Evolutionary conservation across 2,113 vertebrate genomes (phyloP).

Genomic region (Leucoraja erinaceus): DNA sequence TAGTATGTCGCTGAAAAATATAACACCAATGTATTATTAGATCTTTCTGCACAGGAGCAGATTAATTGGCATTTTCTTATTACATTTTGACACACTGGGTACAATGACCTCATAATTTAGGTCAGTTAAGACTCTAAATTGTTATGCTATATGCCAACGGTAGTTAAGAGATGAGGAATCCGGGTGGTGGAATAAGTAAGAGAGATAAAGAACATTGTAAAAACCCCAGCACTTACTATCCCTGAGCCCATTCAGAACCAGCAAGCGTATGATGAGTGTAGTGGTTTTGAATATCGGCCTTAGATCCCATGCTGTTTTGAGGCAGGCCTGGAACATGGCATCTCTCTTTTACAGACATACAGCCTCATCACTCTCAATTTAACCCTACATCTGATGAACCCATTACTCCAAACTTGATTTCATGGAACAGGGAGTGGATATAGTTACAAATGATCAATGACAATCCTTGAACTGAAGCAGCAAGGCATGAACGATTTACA

Average conservation of each 20-base stretch:
- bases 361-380: constrained; percentile 94
- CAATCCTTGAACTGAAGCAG: constrained; percentile 78
- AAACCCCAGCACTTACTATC: constrained; percentile 74
- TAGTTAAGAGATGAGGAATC: constrained; percentile 28
- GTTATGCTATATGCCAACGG: constrained; percentile 22
- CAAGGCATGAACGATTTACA: constrained; percentile 88
- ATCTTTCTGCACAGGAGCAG: not conserved
- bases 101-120: constrained; percentile 28
- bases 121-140: constrained; percentile 36
- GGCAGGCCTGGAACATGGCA: constrained; percentile 78
- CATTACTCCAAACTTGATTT: constrained; percentile 85
- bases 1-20: not conserved
- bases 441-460: constrained; percentile 92
- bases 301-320: constrained; percentile 83
- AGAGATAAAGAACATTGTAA: constrained; percentile 81
- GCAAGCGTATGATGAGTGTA: constrained; percentile 86
- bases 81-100: constrained; percentile 26
- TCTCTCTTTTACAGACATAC: constrained; percentile 72
- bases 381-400: constrained; percentile 89
- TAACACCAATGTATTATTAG: not conserved
- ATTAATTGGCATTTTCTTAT: constrained; percentile 31
- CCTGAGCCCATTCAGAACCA: constrained; percentile 87
- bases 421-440: constrained; percentile 90
- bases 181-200: constrained; percentile 60
- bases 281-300: constrained; percentile 87